A percentile compares a stretch with the other conserved stretches of the same genome.
Conservation (phyloP, 1,140 invertebrate species). For the Chymomyza costata region DNA sequence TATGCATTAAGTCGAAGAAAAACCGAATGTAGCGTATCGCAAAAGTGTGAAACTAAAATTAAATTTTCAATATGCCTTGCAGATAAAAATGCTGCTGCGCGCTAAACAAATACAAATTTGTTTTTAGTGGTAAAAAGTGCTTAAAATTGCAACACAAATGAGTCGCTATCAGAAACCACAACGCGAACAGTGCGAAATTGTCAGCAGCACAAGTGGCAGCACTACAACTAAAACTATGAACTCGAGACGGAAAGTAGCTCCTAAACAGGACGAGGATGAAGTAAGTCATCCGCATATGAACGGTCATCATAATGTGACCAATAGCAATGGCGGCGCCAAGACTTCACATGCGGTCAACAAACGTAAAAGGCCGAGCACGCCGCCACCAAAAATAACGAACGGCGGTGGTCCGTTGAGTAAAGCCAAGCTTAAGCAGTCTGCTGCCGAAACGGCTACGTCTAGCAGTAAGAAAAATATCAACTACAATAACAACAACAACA, state of each 20-base stretch:
- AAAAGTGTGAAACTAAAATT: no score
- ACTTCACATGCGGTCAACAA: constrained; percentile 1
- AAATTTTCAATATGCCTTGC: no score
- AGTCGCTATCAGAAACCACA: constrained; percentile 40
- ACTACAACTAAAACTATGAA: constrained; percentile 19
- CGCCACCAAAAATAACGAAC: constrained; percentile 9
- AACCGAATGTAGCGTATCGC: no score
- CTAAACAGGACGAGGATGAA: constrained; percentile 17
- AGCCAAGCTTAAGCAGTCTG: no score
- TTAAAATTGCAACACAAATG: constrained; percentile 13
- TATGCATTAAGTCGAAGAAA: no score
- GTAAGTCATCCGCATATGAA: no score
- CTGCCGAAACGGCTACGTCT: constrained; percentile 11
- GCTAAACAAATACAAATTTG: constrained; percentile 3
- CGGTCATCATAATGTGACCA: constrained; percentile 5
- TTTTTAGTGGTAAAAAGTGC: no score
- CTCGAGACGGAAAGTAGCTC: constrained; percentile 19
- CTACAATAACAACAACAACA: constrained; percentile 6
- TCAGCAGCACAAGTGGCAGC: constrained; percentile 18
- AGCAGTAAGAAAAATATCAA: constrained; percentile 25
- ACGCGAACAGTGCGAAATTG: constrained; percentile 25
- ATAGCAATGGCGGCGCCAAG: not conserved
- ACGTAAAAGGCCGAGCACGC: constrained; percentile 7
- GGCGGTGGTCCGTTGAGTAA: not conserved
- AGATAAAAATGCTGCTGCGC: no score